phyloP scores from a whole-genome alignment of 2,113 vertebrate genomes.

The Ceuthmochares aereus region DNA sequence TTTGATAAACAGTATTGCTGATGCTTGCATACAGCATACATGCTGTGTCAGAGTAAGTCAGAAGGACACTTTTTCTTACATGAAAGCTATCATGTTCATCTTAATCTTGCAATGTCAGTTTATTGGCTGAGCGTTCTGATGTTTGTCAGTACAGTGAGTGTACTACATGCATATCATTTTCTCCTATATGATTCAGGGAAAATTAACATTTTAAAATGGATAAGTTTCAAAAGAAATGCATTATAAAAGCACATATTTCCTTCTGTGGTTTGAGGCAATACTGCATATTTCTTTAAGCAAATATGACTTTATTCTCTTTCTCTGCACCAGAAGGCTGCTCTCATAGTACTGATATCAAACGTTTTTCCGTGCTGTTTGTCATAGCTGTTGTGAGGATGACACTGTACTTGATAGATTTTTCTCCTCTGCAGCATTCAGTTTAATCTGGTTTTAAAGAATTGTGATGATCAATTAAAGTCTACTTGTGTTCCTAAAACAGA shows the following conservation, averaged over 20 bases:
- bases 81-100: not conserved
- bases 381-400: not conserved
- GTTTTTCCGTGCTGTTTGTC: not conserved
- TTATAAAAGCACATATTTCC: not conserved
- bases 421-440: not conserved
- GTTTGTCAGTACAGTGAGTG: not conserved
- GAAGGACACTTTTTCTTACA: not conserved
- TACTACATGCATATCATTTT: not conserved
- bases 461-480: slow-evolving; percentile 69
- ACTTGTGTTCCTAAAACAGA: slow-evolving; percentile 71
- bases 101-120: not conserved
- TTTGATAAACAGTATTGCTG: not conserved
- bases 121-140: not conserved
- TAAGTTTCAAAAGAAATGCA: not conserved
- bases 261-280: not conserved
- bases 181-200: not conserved
- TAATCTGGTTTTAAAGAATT: slow-evolving; percentile 63
- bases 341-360: not conserved
- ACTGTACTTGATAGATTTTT: slow-evolving; percentile 25
- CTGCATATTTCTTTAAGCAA: slow-evolving; percentile 8
- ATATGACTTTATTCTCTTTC: not conserved
- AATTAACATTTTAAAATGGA: not conserved
- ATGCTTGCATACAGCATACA: not conserved
- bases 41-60: not conserved
- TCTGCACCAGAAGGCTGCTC: not conserved